Evolutionary conservation across 2,113 vertebrate genomes (phyloP).

Genomic region (Regulus satrapa): DNA sequence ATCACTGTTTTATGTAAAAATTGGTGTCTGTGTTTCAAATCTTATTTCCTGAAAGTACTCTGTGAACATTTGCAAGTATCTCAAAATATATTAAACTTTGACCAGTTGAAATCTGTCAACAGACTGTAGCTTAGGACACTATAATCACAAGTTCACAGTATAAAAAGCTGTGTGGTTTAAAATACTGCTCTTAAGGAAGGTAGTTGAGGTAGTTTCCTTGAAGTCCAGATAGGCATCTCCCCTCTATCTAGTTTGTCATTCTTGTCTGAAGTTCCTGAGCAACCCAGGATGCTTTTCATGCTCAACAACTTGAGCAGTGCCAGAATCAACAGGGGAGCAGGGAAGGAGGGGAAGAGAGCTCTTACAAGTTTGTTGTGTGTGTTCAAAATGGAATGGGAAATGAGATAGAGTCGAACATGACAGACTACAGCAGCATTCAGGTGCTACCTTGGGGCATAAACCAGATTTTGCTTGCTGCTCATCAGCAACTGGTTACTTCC

Average conservation of each 20-base stretch:
- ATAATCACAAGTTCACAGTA: background rate
- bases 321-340: background rate
- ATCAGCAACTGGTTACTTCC: background rate
- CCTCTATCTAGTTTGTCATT: background rate
- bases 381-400: background rate
- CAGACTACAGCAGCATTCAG: background rate
- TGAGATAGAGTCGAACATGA: background rate
- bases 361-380: accelerated
- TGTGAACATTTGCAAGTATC: background rate
- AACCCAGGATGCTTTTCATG: background rate
- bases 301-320: background rate
- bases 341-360: background rate
- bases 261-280: background rate
- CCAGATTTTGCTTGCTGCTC: background rate
- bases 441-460: background rate
- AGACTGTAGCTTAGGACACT: background rate
- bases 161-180: background rate
- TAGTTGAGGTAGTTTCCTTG: background rate
- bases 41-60: background rate
- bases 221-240: background rate
- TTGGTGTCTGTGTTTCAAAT: background rate
- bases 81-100: background rate
- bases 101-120: background rate
- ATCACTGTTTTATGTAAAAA: background rate
- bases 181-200: background rate